These are phyloP conservation scores for Sylvia borin DNA, from an alignment of 2,797 vertebrate species.

Conservation along the genomic window DNA sequence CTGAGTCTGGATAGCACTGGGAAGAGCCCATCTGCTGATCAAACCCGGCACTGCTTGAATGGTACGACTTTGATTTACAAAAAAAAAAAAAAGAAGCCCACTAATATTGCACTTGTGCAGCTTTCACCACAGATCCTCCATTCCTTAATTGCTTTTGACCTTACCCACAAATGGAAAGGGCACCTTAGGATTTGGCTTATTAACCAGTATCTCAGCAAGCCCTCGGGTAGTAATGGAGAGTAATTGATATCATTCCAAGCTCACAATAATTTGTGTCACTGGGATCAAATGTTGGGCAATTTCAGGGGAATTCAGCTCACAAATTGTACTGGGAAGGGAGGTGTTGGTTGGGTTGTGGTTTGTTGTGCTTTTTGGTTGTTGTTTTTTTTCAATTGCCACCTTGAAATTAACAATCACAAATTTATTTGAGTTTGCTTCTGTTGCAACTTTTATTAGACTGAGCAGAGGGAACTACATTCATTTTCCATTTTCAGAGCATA, in stretches of 20 bases:
- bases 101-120: background rate
- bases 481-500: background rate
- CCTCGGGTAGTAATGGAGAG: background rate
- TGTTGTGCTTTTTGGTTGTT: background rate
- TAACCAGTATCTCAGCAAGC: conserved; percentile 16
- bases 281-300: conserved; percentile 3
- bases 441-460: background rate
- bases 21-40: background rate
- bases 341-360: background rate
- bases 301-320: conserved; percentile 17
- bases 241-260: conserved; percentile 33
- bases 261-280: conserved; percentile 12
- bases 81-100: background rate
- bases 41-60: background rate
- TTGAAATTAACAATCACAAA: background rate
- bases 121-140: background rate
- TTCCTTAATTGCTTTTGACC: conserved; percentile 48
- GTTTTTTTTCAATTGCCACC: background rate
- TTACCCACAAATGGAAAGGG: conserved; percentile 28
- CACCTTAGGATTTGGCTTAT: conserved; percentile 43
- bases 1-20: background rate
- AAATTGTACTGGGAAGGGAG: background rate
- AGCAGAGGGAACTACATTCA: background rate
- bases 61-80: background rate
- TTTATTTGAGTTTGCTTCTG: background rate